Conservation (phyloP, 2,797 vertebrate species). For the Notoglanidium macrostoma region DNA sequence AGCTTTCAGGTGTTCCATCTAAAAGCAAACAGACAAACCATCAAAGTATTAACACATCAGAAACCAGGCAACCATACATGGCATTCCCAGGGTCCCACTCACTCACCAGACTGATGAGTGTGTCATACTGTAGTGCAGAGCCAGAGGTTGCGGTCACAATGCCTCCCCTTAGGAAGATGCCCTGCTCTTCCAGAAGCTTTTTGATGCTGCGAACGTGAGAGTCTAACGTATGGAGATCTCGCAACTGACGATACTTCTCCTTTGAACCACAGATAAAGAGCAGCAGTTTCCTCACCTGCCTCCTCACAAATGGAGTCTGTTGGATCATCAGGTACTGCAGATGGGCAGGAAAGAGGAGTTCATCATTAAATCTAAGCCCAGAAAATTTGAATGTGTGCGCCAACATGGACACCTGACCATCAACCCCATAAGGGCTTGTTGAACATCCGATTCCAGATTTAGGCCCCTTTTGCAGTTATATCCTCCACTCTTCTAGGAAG, state of each 20-base stretch:
- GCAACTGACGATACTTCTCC: slow-evolving; percentile 95
- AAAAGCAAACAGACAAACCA: slow-evolving; percentile 27
- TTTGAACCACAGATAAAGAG: slow-evolving; percentile 98
- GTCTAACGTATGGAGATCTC: slow-evolving; percentile 95
- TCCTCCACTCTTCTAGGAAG: not conserved
- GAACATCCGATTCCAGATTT: not conserved
- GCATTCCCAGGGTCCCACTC: not conserved
- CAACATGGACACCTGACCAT: not conserved
- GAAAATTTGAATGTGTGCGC: not conserved
- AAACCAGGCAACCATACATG: not conserved
- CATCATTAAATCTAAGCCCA: not conserved
- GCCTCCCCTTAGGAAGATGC: slow-evolving; percentile 91
- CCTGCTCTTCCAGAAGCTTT: slow-evolving; percentile 95
- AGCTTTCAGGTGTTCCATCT: slow-evolving; percentile 99
- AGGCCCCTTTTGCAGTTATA: not conserved
- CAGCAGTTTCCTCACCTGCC: slow-evolving; percentile 95
- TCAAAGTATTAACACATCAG: slow-evolving; percentile 1
- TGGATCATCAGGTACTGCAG: slow-evolving; percentile 97
- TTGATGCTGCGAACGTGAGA: slow-evolving; percentile 95
- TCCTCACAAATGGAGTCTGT: slow-evolving; percentile 94
- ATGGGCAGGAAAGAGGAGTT: not conserved
- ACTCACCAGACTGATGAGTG: slow-evolving; percentile 91
- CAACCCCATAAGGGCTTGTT: not conserved
- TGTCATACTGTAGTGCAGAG: slow-evolving; percentile 95
- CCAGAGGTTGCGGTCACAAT: slow-evolving; percentile 95